Percentiles rank a stretch among this genome's conserved stretches.
phyloP scores from a whole-genome alignment of 2,888 invertebrate species.

The Pegoplata infirma region DNA sequence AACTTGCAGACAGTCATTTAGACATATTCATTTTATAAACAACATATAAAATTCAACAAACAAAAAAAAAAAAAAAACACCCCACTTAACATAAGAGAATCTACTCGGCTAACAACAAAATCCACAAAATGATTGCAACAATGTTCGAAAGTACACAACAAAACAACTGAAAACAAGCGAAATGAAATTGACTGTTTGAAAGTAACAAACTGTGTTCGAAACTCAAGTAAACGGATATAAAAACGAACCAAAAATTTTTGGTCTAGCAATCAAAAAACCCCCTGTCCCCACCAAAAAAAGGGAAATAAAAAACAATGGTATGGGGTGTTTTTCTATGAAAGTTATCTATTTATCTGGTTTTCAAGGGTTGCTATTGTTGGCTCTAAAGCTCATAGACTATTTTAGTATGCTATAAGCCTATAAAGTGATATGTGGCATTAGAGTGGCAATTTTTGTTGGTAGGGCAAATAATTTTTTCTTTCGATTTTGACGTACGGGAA shows the following conservation, averaged over 20 bases:
- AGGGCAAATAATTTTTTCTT: no score
- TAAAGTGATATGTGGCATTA: slow-evolving; percentile 11
- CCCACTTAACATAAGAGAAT: slow-evolving; percentile 42
- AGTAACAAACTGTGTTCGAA: slow-evolving; percentile 35
- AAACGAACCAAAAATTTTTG: slow-evolving; percentile 36
- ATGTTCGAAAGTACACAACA: slow-evolving; percentile 3
- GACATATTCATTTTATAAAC: slow-evolving; percentile 34
- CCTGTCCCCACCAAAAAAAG: no score
- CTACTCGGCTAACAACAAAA: slow-evolving; percentile 43
- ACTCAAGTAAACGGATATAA: slow-evolving; percentile 46
- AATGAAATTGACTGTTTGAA: slow-evolving; percentile 15
- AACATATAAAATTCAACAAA: slow-evolving; percentile 16
- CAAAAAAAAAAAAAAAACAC: slow-evolving; percentile 22
- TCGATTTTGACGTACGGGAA: no score
- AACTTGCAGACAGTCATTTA: slow-evolving; percentile 48
- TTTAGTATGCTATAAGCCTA: slow-evolving; percentile 34
- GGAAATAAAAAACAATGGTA: slow-evolving; percentile 2
- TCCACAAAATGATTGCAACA: slow-evolving; percentile 40
- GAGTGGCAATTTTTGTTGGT: no score
- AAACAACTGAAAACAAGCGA: slow-evolving; percentile 29
- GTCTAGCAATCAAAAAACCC: slow-evolving; percentile 43
- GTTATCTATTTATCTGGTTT: slow-evolving; percentile 17
- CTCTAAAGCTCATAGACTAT: not conserved
- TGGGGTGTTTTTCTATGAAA: slow-evolving; percentile 12
- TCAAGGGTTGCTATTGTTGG: slow-evolving; percentile 20